Evolutionary conservation across 2,888 invertebrate genomes (phyloP), one percentile per base, ranked within the genome.

Genomic region (Megamerina dolium): DNA sequence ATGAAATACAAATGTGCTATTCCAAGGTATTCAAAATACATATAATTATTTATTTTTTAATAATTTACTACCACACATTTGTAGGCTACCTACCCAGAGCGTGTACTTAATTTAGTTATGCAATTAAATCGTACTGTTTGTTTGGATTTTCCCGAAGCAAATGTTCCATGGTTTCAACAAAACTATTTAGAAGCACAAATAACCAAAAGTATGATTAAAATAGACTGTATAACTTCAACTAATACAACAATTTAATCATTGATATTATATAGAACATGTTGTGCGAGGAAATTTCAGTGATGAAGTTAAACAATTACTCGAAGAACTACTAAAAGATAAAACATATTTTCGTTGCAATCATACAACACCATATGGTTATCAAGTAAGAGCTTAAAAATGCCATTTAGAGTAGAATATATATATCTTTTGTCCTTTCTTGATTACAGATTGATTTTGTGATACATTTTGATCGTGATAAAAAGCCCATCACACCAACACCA

Each of bases 101-200:
- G 73, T 49, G 75, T 81, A 3, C 68, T 79, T 12, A 68, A 74
- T 49, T 60, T 66, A 33, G 72, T 82, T 38, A 81, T 82, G 81
- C 74, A 77, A 51, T 60, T 82, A 31, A 82, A 82, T 62, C 72
- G 82, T 43, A 74, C 77, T 2, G 78, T 81, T 14, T 80, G 81
- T 54, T 64, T 82, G 33, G 81, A 81, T 60, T 75, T 77, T 60
- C 81, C 82, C 0, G 76, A 81, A 60, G 66, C 74, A 10, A 76
- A 77, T 59, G 72, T 82, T 5, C 81, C 81, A 1, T 82, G 82
- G 82, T 82, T 82, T 59, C 81, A 82, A 58, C 74, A 78, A 51
- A 78, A 78, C 54, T 81, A 76, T 50, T 70, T 79, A 32, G 72
- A 78, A 52, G 75, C 77, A 37, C 67, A 73, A 41, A 60, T 72